Evolutionary conservation across 2,797 vertebrate species (phyloP), one percentile per base, ranked within the genome.

Genomic region (Tolypeutes matacus): DNA sequence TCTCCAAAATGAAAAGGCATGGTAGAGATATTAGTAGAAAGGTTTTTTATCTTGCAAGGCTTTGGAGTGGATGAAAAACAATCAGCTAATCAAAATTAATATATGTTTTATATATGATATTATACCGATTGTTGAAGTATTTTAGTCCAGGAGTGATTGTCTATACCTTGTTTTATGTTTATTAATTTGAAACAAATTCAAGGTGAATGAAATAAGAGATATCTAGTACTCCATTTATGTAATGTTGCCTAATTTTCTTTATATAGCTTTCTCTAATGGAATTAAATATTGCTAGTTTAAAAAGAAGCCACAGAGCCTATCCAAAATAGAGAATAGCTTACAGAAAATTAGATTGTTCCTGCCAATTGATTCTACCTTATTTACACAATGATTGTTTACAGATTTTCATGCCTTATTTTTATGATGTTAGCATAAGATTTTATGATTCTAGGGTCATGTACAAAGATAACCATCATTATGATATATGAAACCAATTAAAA

Each of bases 211-310:
- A 91, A 82, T 29, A 53, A 93, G 49, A 51, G 56, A n/a, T 10
- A 56, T 69, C 34, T 51, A 27, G 29, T 20, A n/a, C 56, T 87
- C 67, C 90, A 39, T 85, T 95, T 95, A 93, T 72, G 81, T 85
- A 65, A 72, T 70, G 15, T 62, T 91, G 91, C 51, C 72, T 96
- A 85, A 85, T 94, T 94, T 94, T 94, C 77, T 91, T 95, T 95
- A 85, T 89, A 90, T 75, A 92, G 94, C 64, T 76, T 18, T 78
- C 53, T 70, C n/a, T 87, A 87, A 89, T 85, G 56, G 72, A 92
- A 91, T 96, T 96, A 87, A 93, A 34, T 51, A 86, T 58, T 51
- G 34, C 84, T 72, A 34, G 46, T 76, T 86, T 58, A 31, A 86
- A 92, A 94, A 73, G 51, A 46, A 95, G 53, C n/a, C 49, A 34